Base-by-base conservation (phyloP, 2,888 invertebrate genomes). In the Neuroscelio doddi region DNA sequence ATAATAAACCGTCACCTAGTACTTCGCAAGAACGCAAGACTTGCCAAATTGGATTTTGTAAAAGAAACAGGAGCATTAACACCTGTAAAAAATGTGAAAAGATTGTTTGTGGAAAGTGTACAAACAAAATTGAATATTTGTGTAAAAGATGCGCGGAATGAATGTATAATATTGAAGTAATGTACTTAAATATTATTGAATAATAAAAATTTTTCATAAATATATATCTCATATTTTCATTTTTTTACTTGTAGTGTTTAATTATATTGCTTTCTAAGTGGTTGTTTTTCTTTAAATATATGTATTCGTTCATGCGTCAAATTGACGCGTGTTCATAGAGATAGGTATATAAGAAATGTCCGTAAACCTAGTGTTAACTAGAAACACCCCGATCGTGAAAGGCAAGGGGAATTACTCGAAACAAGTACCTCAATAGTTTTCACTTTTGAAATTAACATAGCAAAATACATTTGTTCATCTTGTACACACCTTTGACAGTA, bases 41-140 rank as follows among this genome's bases (percentile, higher is more conserved):
- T 34, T 57, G 49, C 42, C 57, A 57, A 57, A 30, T 50, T 21
- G 49, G 42, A 34, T 57, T 24, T 15, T 49, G 57, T 26, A 57
- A 44, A 42, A 50, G 26, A 44, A 50, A 57, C 38, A 50, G 39
- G 15, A 50, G 50, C 30, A 57, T 1, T 24, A 49, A 50, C 15
- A 29, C 12, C 24, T 57, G 44, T 45, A 44, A 12, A 26, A 38
- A 26, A 27, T 56, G 49, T 32, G n/a, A 51, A 51, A 32, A 52
- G 26, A 27, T 21, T 32, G 24, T 44, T 15, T 41, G 41, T 26
- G 26, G 41, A 42, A 41, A 41, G 9, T 21, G 39, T 41, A 41
- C 24, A 24, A 41, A 41, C 38, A 41, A 21, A 41, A 32, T 41
- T 17, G 39, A 41, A 10, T 41, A 24, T 41, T 24, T 41, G 10